Base-by-base conservation (phyloP, 2,797 vertebrate genomes). In the Lacerta agilis region DNA sequence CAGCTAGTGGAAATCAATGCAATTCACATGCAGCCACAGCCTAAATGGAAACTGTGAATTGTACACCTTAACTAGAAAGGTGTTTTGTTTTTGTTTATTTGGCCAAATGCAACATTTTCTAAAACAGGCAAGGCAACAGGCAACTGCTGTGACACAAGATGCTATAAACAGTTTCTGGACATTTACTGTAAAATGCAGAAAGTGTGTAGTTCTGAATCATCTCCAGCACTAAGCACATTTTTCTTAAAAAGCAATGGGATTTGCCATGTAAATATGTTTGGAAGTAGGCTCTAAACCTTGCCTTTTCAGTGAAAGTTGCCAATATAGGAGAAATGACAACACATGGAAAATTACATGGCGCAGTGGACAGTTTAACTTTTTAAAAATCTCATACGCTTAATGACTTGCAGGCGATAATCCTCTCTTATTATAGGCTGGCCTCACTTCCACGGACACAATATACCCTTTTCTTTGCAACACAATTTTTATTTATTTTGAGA, bases 91-190 rank as follows among this genome's bases (percentile, higher is more conserved):
- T 72, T 0, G 0, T 0, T 0, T 13, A 10, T 11, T 3, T 8
- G 18, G 8, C 8, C 29, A 55, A 78, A 83, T 55, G 17, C 0
- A 25, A 10, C 27, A 11, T 5, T 79, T 38, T 77, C 29, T 88
- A 13, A 5, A 75, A 25, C 11, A 45, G 55, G 77, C 79, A 86
- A 76, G 79, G 75, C n/a, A 66, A 64, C 23, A 81, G 72, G 80
- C 38, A 85, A 45, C 85, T 64, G 17, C 17, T 41, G 2, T 7
- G 89, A 85, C 87, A 58, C 49, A 49, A 85, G 89, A 23, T 86
- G 79, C 86, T 90, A 88, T 66, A 84, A 80, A 88, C n/a, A 82
- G 88, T 92, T 87, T 90, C 87, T 79, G 78, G 82, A n/a, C 87
- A 89, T 71, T 84, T 92, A 64, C 58, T 83, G 83, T 36, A 87